Base-by-base conservation (phyloP, 2,888 invertebrate species). In the Argyresthia albistria region DNA sequence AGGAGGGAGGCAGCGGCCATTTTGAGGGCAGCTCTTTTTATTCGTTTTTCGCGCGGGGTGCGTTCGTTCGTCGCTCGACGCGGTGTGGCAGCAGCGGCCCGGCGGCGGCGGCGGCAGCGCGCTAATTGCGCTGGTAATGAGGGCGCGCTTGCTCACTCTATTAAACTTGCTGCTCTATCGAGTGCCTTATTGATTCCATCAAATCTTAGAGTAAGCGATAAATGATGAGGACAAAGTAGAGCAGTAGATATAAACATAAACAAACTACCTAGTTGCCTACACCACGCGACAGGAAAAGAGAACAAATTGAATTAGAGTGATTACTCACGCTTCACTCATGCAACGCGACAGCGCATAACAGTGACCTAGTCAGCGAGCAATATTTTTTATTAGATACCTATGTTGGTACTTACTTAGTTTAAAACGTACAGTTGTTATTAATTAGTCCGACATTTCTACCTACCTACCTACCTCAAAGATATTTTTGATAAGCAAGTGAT, bases 21-120 rank as follows among this genome's bases (percentile, higher is more conserved):
- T 91, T 91, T 91, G 91, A 91, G 91, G 91, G 90, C 90, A 89
- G 90, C 89, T 90, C 90, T 89, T 88, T 88, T 88, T 86, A 84
- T 90, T 89, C 87, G 88, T 87, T 87, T 88, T 84, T 83, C 81
- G 86, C 83, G 84, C 83, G 82, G 84, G 86, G 83, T 82, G 83
- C 83, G 86, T 16, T 46, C 52, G 55, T 46, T 35, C 35, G 39
- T 42, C 52, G 48, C 51, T 54, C 52, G 51, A 14, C 43, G 51
- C 39, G 43, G 25, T 37, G 25, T n/a, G 50, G 50, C 46, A 10
- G 12, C 25, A 37, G 42, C 16, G 9, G 43, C 43, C 7, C 16
- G 37, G 43, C 47, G 46, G 37, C 35, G 39, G 53, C 45, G 50
- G 46, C 16, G 35, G 50, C 77, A 80, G 82, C 76, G 84, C 86